Percentiles rank a stretch among this genome's conserved stretches.
Evolutionary conservation across 2,113 vertebrate genomes (phyloP).

Genomic region (Phasianus colchicus): DNA sequence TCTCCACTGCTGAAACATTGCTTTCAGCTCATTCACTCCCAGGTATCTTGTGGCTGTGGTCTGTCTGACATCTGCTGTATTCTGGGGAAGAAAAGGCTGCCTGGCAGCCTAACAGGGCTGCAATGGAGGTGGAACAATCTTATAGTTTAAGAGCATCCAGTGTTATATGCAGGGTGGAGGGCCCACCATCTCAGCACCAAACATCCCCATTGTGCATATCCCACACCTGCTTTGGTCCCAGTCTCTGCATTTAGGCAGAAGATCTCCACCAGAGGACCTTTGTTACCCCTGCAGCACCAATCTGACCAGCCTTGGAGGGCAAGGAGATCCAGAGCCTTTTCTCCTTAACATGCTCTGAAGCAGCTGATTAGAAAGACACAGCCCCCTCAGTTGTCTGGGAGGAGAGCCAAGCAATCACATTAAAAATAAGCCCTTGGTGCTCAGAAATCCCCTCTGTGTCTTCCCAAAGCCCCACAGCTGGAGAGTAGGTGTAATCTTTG

Average conservation of each 20-base stretch:
- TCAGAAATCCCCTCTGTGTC: not conserved
- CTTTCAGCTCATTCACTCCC: not conserved
- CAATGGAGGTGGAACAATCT: too few species aligned
- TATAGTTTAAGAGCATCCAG: not conserved
- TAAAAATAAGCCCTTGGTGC: not conserved
- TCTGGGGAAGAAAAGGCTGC: not conserved
- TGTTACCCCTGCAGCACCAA: not conserved
- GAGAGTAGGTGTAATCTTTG: constrained; percentile 12
- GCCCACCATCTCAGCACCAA: not conserved
- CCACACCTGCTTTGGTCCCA: not conserved
- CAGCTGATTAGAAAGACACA: not conserved
- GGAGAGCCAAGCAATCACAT: not conserved
- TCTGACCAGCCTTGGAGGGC: not conserved
- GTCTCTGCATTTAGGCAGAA: not conserved
- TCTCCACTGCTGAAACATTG: not conserved
- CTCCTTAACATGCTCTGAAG: not conserved
- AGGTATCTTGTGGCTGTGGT: not conserved
- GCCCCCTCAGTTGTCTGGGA: not conserved
- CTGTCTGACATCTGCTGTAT: not conserved
- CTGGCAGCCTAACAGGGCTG: not conserved
- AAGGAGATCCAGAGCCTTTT: not conserved
- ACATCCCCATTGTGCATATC: rapidly evolving
- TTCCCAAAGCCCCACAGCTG: not conserved
- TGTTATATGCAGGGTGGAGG: not conserved
- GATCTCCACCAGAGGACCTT: not conserved